A percentile compares a stretch with the other conserved stretches of the same genome.
Evolutionary conservation across 2,888 invertebrate genomes (phyloP).

Genomic region (Criorhina ranunculi): DNA sequence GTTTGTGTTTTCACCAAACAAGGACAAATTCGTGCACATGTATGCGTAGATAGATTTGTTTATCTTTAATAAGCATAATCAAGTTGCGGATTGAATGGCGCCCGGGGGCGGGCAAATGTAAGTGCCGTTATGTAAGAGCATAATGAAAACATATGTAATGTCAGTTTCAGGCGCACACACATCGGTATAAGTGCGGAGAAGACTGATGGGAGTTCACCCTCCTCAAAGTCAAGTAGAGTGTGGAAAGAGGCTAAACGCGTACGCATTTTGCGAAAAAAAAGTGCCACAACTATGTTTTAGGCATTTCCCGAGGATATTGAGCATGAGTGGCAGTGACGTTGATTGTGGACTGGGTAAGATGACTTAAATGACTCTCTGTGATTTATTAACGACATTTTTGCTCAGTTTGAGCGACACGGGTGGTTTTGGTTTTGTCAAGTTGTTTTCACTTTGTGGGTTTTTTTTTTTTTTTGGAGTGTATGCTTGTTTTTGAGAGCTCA

Average conservation of each 20-base stretch:
- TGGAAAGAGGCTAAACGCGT: background rate
- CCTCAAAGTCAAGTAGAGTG: background rate
- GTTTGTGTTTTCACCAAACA: too few species aligned
- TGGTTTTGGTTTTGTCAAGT: constrained; percentile 3
- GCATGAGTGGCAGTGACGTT: background rate
- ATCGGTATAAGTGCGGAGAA: background rate
- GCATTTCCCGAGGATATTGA: constrained; percentile 1
- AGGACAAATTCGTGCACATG: background rate
- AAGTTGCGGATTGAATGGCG: constrained; percentile 34
- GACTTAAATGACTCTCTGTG: constrained; percentile 47
- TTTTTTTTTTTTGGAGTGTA: too few species aligned
- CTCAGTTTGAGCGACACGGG: constrained; percentile 28
- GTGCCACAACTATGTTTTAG: constrained; percentile 4
- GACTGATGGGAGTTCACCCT: constrained; percentile 3
- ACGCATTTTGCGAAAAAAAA: constrained; percentile 3
- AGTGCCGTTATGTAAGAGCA: background rate
- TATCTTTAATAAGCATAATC: constrained; percentile 45
- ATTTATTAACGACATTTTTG: constrained; percentile 52
- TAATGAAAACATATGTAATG: constrained; percentile 38
- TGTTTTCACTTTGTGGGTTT: constrained; percentile 1
- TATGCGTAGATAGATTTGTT: constrained; percentile 21
- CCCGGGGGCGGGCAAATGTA: constrained; percentile 1
- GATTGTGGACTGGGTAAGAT: constrained; percentile 16
- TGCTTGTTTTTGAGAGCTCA: constrained; percentile 47
- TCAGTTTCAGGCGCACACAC: constrained; percentile 23